Conservation (phyloP, 2,113 vertebrate genomes). For the Pachyramphus minor region DNA sequence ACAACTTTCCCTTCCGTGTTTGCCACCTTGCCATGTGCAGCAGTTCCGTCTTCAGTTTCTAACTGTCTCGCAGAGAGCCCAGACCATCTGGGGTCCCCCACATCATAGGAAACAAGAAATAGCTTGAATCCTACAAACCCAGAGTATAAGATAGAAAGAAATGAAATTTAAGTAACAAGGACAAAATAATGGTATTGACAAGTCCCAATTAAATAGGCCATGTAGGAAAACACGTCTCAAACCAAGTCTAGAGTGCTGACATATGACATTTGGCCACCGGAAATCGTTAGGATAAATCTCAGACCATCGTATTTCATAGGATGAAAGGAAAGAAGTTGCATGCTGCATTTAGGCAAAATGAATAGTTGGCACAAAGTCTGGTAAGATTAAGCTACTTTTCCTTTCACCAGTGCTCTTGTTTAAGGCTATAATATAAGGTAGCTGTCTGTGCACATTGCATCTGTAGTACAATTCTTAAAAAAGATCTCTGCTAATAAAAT, state of each 20-base stretch:
- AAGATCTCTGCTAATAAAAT: neutral
- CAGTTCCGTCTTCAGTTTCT: no score
- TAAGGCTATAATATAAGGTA: neutral
- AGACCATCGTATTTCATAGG: neutral
- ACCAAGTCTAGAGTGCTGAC: neutral
- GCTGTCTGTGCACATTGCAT: neutral
- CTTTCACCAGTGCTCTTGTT: neutral
- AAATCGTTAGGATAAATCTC: neutral
- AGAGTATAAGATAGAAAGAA: neutral
- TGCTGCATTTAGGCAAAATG: neutral
- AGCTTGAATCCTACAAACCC: neutral
- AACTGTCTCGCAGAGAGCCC: no score
- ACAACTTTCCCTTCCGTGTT: no score
- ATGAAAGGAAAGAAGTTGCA: neutral
- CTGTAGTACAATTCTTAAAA: neutral
- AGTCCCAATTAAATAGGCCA: neutral
- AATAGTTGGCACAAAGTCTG: neutral
- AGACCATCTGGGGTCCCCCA: no score
- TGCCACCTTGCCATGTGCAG: no score
- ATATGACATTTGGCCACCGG: neutral
- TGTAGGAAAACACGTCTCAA: neutral
- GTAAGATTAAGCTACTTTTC: neutral
- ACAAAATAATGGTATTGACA: neutral
- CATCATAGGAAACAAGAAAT: neutral
- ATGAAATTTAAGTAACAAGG: neutral